Evolutionary conservation across 2,888 invertebrate species (phyloP).

Genomic region (Drepanosiphum platanoidis): DNA sequence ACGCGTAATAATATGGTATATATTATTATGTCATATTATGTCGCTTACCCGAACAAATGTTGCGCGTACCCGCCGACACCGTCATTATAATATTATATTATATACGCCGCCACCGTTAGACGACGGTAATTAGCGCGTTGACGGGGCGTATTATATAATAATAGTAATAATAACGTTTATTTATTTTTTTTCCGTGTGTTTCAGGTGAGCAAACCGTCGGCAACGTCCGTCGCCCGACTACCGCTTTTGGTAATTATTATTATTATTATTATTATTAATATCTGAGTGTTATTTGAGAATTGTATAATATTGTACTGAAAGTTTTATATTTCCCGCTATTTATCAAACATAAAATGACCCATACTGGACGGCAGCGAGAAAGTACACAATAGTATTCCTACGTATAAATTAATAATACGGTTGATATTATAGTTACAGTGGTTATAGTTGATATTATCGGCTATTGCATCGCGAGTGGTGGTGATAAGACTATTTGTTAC

Average conservation of each 20-base stretch:
- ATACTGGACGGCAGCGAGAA: too few relatives aligned
- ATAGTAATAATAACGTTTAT: conserved; percentile 4
- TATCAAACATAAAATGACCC: too few relatives aligned
- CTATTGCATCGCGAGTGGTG: too few relatives aligned
- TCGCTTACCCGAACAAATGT: background rate
- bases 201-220: conserved; percentile 40
- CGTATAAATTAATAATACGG: too few relatives aligned
- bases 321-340: too few relatives aligned
- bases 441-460: too few relatives aligned
- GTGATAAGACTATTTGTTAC: too few relatives aligned
- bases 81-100: background rate
- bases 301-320: too few relatives aligned
- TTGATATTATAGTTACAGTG: too few relatives aligned
- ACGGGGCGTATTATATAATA: background rate
- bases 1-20: background rate
- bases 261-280: background rate
- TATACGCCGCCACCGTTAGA: background rate
- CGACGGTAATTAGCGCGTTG: conserved; percentile 21
- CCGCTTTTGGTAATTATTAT: conserved; percentile 16
- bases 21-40: background rate
- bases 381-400: too few relatives aligned
- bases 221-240: too few relatives aligned
- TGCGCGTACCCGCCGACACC: background rate
- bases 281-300: background rate
- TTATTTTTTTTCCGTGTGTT: conserved; percentile 16